phyloP scores from a whole-genome alignment of 1,140 invertebrate species.

The Aradophagus sp. region DNA sequence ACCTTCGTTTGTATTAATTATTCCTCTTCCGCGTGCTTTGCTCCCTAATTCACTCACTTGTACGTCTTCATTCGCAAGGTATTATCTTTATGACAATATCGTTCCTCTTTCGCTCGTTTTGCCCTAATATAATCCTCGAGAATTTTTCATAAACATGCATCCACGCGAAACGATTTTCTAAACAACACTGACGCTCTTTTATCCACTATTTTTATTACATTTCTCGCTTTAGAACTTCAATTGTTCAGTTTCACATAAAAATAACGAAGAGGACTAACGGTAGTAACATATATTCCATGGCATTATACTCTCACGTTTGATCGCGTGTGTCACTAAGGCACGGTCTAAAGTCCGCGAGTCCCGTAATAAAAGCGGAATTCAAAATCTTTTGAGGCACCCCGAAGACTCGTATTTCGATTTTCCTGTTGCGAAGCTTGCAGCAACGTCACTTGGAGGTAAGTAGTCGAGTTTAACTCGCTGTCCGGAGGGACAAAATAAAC shows the following conservation, averaged over 20 bases:
- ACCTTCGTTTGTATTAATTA: too few relatives aligned
- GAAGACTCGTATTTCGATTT: constrained; percentile 64
- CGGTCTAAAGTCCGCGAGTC: constrained; percentile 60
- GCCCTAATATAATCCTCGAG: too few relatives aligned
- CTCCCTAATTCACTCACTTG: too few relatives aligned
- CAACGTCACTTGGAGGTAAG: constrained; percentile 66
- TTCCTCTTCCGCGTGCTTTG: too few relatives aligned
- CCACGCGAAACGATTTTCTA: constrained; percentile 5
- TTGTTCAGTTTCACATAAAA: constrained; percentile 45
- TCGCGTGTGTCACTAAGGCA: constrained; percentile 50
- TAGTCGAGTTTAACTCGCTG: constrained; percentile 64
- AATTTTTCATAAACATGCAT: too few relatives aligned
- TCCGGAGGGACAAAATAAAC: constrained; percentile 65
- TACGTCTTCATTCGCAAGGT: too few relatives aligned
- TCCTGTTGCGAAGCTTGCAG: constrained; percentile 66
- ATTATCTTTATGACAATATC: too few relatives aligned
- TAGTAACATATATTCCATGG: constrained; percentile 40
- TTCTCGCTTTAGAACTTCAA: constrained; percentile 9
- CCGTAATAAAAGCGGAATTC: constrained; percentile 55
- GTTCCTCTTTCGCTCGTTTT: too few relatives aligned
- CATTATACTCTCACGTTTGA: constrained; percentile 51
- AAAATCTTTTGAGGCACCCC: constrained; percentile 60
- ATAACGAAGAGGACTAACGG: constrained; percentile 33
- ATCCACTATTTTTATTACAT: constrained; percentile 20
- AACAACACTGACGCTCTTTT: constrained; percentile 18